Percentiles rank a stretch among this genome's conserved stretches.
These are phyloP conservation scores for Dasypogon diadema DNA, from an alignment of 2,888 invertebrate genomes.

Conservation along the genomic window DNA sequence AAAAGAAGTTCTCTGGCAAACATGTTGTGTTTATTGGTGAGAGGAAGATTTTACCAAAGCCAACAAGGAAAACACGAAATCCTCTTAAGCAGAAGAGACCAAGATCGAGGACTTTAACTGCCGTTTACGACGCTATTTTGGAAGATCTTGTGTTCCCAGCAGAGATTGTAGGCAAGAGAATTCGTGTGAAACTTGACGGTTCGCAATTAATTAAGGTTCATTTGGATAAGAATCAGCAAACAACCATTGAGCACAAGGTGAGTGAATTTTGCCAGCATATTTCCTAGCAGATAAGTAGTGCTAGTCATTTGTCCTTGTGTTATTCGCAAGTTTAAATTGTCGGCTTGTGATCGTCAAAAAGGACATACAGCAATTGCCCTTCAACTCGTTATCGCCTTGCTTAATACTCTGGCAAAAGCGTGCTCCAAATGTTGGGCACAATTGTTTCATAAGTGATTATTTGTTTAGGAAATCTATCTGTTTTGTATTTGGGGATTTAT, in stretches of 20 bases:
- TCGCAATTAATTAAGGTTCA: constrained; percentile 97
- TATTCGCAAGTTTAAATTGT: constrained; percentile 61
- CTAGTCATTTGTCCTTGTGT: constrained; percentile 63
- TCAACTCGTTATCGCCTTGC: constrained; percentile 64
- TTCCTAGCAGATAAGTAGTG: neutral
- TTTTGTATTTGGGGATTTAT: too few relatives aligned
- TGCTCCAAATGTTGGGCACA: constrained; percentile 48
- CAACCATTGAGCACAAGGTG: constrained; percentile 99
- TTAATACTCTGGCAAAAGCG: constrained; percentile 56
- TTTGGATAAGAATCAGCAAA: constrained; percentile 98
- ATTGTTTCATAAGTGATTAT: too few relatives aligned
- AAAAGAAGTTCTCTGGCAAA: constrained; percentile 99
- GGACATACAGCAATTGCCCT: constrained; percentile 63
- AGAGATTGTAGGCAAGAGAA: constrained; percentile 98
- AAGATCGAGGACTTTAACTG: constrained; percentile 89
- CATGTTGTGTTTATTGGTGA: constrained; percentile 98
- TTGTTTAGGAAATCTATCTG: too few relatives aligned
- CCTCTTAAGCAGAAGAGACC: constrained; percentile 83
- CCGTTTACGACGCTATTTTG: constrained; percentile 97
- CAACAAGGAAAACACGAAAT: constrained; percentile 92
- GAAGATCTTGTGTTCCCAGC: constrained; percentile 99
- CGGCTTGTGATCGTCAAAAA: constrained; percentile 65
- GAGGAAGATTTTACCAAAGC: constrained; percentile 97
- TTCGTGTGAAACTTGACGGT: constrained; percentile 95
- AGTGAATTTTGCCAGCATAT: constrained; percentile 56